phyloP scores from a whole-genome alignment of 2,888 invertebrate species.

The Coremacera marginata region DNA sequence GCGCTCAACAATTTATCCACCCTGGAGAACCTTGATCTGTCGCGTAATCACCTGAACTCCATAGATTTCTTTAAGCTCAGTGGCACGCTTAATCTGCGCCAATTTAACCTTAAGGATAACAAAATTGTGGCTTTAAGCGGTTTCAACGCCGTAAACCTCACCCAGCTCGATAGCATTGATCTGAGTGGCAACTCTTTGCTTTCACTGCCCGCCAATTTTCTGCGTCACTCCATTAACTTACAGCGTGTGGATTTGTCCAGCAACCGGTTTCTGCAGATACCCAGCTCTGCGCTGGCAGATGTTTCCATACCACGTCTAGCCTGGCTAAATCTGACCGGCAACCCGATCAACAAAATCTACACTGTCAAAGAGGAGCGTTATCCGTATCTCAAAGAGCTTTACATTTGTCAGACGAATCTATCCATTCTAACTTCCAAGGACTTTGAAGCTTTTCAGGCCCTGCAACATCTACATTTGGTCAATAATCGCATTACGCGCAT shows the following conservation, averaged over 20 bases:
- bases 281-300: constrained; percentile 79
- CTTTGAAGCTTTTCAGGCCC: constrained; percentile 84
- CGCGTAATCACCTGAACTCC: constrained; percentile 77
- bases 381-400: constrained; percentile 84
- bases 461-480: constrained; percentile 80
- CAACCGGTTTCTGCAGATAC: constrained; percentile 85
- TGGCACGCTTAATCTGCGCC: constrained; percentile 80
- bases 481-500: constrained; percentile 82
- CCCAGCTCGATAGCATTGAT: constrained; percentile 80
- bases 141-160: constrained; percentile 81
- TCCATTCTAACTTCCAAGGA: constrained; percentile 87
- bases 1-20: constrained; percentile 82
- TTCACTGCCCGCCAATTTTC: constrained; percentile 84
- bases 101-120: constrained; percentile 81
- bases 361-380: constrained; percentile 78
- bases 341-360: constrained; percentile 82
- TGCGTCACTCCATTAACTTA: constrained; percentile 79
- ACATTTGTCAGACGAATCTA: constrained; percentile 83
- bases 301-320: constrained; percentile 79
- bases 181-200: constrained; percentile 82
- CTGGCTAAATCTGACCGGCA: constrained; percentile 85
- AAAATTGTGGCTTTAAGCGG: constrained; percentile 81
- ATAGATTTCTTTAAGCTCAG: constrained; percentile 84
- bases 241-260: constrained; percentile 82
- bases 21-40: constrained; percentile 79